Conservation (phyloP, 2,797 vertebrate species). For the Pseudochirops corinnae region DNA sequence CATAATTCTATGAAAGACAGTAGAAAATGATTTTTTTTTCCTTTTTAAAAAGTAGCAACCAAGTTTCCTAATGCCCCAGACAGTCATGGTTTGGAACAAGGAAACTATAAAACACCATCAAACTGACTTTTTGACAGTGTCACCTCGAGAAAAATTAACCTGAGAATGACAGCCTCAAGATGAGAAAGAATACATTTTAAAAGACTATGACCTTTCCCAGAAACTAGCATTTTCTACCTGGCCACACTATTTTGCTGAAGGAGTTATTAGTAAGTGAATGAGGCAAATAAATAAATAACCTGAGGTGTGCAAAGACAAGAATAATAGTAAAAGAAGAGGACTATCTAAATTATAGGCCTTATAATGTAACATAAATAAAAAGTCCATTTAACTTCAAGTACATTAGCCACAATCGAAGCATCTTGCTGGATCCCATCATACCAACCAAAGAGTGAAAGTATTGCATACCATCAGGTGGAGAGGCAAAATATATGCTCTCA, state of each 20-base stretch:
- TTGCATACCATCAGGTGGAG: constrained; percentile 35
- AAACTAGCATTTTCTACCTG: constrained; percentile 12
- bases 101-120: constrained; percentile 42
- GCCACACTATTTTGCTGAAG: constrained; percentile 50
- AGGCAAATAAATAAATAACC: constrained; percentile 38
- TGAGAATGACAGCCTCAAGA: constrained; percentile 14
- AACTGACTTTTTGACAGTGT: constrained; percentile 20
- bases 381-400: constrained; percentile 39
- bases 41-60: constrained; percentile 34
- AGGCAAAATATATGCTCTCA: constrained; percentile 36
- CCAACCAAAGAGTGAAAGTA: not conserved
- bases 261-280: constrained; percentile 65
- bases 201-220: constrained; percentile 17
- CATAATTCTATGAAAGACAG: not conserved
- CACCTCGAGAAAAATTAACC: constrained; percentile 51
- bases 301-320: constrained; percentile 20
- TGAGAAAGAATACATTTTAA: constrained; percentile 36
- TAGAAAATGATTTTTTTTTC: not conserved
- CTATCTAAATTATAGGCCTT: constrained; percentile 1
- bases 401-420: constrained; percentile 15
- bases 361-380: constrained; percentile 61
- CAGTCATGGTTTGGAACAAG: constrained; percentile 50
- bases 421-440: not conserved
- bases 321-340: constrained; percentile 45
- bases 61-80: constrained; percentile 36